Conservation (phyloP, 2,888 invertebrate species). For the Leucania comma region DNA sequence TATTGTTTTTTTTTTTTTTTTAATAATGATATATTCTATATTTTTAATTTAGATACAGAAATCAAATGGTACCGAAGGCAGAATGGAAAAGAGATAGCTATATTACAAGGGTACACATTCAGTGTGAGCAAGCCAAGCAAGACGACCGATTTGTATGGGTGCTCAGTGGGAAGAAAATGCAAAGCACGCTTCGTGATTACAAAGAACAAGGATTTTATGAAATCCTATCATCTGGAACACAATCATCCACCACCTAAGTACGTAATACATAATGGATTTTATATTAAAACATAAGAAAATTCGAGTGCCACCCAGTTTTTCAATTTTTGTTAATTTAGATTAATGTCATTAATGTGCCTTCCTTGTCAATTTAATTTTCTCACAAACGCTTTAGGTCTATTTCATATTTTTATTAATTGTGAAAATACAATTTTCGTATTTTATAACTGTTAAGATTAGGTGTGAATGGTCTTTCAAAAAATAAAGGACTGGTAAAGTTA, state of each 20-base stretch:
- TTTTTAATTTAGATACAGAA: background rate
- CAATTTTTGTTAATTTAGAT: background rate
- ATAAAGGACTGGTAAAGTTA: too few relatives aligned
- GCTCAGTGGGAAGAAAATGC: slow-evolving; percentile 20
- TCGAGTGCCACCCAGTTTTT: background rate
- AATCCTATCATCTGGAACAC: slow-evolving; percentile 4
- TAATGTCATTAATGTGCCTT: background rate
- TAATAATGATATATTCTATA: background rate
- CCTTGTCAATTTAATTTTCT: background rate
- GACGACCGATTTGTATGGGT: slow-evolving; percentile 16
- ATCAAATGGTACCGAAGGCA: slow-evolving; percentile 56
- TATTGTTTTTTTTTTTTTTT: background rate
- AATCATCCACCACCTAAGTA: slow-evolving; percentile 9
- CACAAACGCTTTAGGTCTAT: background rate
- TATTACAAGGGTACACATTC: slow-evolving; percentile 71
- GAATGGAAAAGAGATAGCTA: slow-evolving; percentile 64
- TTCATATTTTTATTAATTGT: too few relatives aligned
- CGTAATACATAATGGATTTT: slow-evolving; percentile 18
- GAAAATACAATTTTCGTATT: too few relatives aligned
- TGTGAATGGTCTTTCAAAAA: too few relatives aligned
- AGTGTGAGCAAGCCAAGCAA: slow-evolving; percentile 29
- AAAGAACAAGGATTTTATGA: slow-evolving; percentile 12
- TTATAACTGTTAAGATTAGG: too few relatives aligned
- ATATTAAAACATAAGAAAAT: slow-evolving; percentile 1
- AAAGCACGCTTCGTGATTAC: slow-evolving; percentile 17